Evolutionary conservation across 2,797 vertebrate genomes (phyloP).

Genomic region (Tarsius wallacei): DNA sequence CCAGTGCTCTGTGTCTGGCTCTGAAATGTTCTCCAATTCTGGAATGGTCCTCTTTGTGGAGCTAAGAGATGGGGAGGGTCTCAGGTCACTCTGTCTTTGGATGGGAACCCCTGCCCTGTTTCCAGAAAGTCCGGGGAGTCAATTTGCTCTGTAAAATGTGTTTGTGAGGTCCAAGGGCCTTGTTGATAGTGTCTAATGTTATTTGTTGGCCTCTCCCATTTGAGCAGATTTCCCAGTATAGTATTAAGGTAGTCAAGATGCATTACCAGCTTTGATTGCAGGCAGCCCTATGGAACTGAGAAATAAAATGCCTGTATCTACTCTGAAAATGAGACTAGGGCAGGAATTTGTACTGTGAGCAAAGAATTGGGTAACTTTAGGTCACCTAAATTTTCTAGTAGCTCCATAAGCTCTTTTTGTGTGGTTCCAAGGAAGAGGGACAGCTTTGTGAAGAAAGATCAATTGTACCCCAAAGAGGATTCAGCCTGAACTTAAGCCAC

Average conservation of each 20-base stretch:
- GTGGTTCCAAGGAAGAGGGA: not conserved
- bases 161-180: not conserved
- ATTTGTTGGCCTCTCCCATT: not conserved
- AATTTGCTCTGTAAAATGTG: not conserved
- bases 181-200: not conserved
- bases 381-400: not conserved
- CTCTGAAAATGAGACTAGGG: not conserved
- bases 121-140: not conserved
- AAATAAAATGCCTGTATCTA: constrained; percentile 45
- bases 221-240: not conserved
- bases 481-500: not conserved
- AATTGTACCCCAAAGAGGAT: not conserved
- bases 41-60: not conserved
- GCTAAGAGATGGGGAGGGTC: not conserved
- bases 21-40: not conserved
- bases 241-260: not conserved
- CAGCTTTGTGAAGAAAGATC: constrained; percentile 10
- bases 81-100: not conserved
- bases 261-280: not conserved
- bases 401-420: not conserved
- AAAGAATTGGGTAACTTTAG: not conserved
- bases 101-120: not conserved
- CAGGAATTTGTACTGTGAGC: not conserved
- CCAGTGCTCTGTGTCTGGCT: not conserved
- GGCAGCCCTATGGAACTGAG: not conserved